Conservation (phyloP, 2,797 vertebrate species). For the Eleutherodactylus coqui region DNA sequence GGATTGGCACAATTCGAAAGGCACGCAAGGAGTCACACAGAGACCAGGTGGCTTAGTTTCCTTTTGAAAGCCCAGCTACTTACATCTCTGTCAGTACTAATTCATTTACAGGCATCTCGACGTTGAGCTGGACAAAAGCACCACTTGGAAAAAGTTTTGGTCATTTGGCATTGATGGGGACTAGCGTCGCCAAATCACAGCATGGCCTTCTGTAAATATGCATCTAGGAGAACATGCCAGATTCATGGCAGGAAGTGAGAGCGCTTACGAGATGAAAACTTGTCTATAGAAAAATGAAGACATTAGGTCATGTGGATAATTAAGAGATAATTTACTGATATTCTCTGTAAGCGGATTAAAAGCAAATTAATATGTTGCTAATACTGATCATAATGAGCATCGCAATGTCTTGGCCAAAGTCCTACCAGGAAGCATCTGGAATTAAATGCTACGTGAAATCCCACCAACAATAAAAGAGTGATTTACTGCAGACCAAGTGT, state of each 20-base stretch:
- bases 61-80: conserved; percentile 34
- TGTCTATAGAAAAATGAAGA: conserved; percentile 22
- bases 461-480: background rate
- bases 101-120: conserved; percentile 42
- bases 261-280: conserved; percentile 16
- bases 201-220: conserved; percentile 42
- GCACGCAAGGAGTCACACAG: conserved; percentile 39
- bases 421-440: background rate
- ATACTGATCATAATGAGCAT: conserved; percentile 31
- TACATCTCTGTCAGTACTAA: conserved; percentile 37
- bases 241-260: conserved; percentile 20
- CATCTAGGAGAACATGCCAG: conserved; percentile 39
- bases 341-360: conserved; percentile 26
- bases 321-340: conserved; percentile 23
- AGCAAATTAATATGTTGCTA: conserved; percentile 22
- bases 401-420: conserved; percentile 10
- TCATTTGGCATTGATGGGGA: conserved; percentile 32
- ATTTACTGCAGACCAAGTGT: background rate
- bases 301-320: conserved; percentile 8
- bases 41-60: conserved; percentile 51
- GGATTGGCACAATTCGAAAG: conserved; percentile 22
- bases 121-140: conserved; percentile 50
- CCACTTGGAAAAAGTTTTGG: conserved; percentile 58
- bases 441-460: background rate
- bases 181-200: conserved; percentile 34